These are phyloP conservation scores for Spodoptera picta DNA, from an alignment of 2,888 invertebrate species.

Conservation along the genomic window DNA sequence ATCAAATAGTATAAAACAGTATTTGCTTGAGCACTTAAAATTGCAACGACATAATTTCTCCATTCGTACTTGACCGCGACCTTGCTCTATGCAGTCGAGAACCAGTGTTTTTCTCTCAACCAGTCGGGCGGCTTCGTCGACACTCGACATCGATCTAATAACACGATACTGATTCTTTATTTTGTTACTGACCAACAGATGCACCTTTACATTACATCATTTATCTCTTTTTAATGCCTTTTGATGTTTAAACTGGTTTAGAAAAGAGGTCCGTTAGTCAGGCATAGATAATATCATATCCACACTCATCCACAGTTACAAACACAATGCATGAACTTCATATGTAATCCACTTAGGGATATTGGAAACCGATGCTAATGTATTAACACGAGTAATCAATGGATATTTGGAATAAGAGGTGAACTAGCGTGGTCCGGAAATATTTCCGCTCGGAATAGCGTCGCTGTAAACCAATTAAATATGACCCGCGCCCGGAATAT, in stretches of 20 bases:
- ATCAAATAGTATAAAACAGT: not conserved
- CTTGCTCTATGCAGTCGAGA: slow-evolving; percentile 50
- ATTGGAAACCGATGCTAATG: slow-evolving; percentile 6
- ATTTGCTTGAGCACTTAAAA: slow-evolving; percentile 7
- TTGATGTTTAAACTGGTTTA: slow-evolving; percentile 7
- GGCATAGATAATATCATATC: no score
- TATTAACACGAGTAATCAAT: slow-evolving; percentile 38
- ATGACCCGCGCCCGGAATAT: slow-evolving; percentile 44
- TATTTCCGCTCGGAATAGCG: slow-evolving; percentile 52
- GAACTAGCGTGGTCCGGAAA: slow-evolving; percentile 49
- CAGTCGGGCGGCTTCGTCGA: slow-evolving; percentile 24
- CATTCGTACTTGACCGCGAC: slow-evolving; percentile 60
- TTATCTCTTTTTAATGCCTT: slow-evolving; percentile 18
- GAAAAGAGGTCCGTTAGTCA: no score
- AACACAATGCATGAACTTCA: no score
- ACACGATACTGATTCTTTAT: slow-evolving; percentile 29
- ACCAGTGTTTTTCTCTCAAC: slow-evolving; percentile 36
- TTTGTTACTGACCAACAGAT: slow-evolving; percentile 5
- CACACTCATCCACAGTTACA: no score
- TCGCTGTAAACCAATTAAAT: slow-evolving; percentile 58
- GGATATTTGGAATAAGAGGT: slow-evolving; percentile 28
- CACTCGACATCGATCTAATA: slow-evolving; percentile 23
- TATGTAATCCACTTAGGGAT: not conserved
- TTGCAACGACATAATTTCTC: slow-evolving; percentile 39
- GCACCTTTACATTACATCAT: slow-evolving; percentile 8